phyloP scores from a whole-genome alignment of 2,797 vertebrate genomes.

The Loriculus beryllinus region DNA sequence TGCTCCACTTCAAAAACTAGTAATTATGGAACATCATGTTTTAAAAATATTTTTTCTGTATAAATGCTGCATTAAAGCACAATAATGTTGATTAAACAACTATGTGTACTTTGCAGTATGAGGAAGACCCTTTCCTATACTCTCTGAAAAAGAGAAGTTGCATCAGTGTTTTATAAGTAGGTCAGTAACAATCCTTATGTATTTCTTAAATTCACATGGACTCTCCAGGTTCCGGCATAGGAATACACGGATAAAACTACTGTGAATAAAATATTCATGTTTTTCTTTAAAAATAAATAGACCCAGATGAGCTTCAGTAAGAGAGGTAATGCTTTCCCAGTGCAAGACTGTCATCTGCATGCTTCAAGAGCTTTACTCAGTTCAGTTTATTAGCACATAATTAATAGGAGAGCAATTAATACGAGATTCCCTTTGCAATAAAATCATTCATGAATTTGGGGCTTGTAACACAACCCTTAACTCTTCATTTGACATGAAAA shows the following conservation, averaged over 20 bases:
- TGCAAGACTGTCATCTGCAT: not conserved
- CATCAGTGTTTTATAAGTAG: conserved; percentile 57
- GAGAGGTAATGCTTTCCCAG: not conserved
- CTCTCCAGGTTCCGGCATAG: conserved; percentile 15
- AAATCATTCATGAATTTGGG: conserved; percentile 30
- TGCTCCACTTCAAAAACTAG: conserved; percentile 35
- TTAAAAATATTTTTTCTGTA: conserved; percentile 32
- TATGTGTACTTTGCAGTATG: not conserved
- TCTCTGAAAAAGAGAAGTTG: not conserved
- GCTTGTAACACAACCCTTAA: not conserved
- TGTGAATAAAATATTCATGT: conserved; percentile 64
- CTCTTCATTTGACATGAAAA: not conserved
- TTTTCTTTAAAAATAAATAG: conserved; percentile 72
- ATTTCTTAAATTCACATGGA: conserved; percentile 55
- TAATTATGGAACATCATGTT: conserved; percentile 12
- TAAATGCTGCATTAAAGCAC: conserved; percentile 3
- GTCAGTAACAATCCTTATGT: conserved; percentile 39
- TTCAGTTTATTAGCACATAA: conserved; percentile 18
- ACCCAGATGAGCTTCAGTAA: conserved; percentile 1
- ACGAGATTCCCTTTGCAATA: conserved; percentile 22
- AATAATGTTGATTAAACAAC: not conserved
- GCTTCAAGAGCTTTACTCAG: not conserved
- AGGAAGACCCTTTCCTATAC: not conserved
- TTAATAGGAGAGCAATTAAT: conserved; percentile 5
- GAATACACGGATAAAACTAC: conserved; percentile 34